Evolutionary conservation across 1,140 invertebrate species (phyloP).

Genomic region (Zaprionus kolodkinae): DNA sequence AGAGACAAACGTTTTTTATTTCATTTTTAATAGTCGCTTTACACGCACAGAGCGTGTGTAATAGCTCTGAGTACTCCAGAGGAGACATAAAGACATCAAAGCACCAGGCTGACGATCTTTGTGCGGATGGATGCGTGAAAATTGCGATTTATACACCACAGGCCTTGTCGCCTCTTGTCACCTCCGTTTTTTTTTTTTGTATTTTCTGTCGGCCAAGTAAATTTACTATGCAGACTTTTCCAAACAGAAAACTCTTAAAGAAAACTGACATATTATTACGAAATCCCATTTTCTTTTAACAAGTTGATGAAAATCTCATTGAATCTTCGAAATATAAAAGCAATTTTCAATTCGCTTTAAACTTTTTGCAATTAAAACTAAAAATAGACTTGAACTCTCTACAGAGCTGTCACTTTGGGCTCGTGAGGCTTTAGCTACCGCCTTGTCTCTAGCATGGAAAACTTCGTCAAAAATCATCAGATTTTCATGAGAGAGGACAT

Average conservation of each 20-base stretch:
- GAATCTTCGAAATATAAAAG: background rate
- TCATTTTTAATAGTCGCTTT: slow-evolving; percentile 74
- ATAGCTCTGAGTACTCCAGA: slow-evolving; percentile 34
- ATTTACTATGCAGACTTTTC: slow-evolving; percentile 40
- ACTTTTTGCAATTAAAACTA: background rate
- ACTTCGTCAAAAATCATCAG: no score
- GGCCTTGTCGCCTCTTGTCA: slow-evolving; percentile 45
- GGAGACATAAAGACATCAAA: slow-evolving; percentile 52
- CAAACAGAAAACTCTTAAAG: slow-evolving; percentile 13
- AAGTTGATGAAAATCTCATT: background rate
- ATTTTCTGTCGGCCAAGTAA: slow-evolving; percentile 23
- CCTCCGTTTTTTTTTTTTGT: background rate
- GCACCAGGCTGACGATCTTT: slow-evolving; percentile 19
- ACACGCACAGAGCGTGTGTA: slow-evolving; percentile 62
- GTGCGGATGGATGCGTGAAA: slow-evolving; percentile 55
- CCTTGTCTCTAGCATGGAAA: no score
- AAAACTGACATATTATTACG: slow-evolving; percentile 2
- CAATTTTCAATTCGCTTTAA: background rate
- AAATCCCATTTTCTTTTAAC: background rate
- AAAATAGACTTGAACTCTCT: background rate
- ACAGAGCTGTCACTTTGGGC: no score
- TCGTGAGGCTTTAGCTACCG: no score
- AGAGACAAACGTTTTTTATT: slow-evolving; percentile 29
- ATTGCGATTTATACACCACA: slow-evolving; percentile 64
- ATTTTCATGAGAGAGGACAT: no score